These are phyloP conservation scores for Cyphomyrus discorhynchus DNA, from an alignment of 2,113 vertebrate genomes.

Conservation along the genomic window DNA sequence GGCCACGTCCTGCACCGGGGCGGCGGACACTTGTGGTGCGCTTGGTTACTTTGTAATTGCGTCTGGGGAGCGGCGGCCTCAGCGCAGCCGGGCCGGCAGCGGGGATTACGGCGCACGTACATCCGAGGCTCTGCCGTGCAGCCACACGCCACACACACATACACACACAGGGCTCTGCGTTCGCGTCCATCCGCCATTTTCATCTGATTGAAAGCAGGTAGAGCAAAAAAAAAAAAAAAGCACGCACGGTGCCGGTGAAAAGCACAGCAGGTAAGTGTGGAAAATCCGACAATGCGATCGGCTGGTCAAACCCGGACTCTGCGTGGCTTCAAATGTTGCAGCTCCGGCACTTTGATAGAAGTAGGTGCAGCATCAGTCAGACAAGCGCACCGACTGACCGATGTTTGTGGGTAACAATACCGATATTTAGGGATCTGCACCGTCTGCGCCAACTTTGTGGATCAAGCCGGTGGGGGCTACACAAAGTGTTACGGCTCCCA, in stretches of 20 bases:
- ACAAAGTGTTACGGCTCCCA: background rate
- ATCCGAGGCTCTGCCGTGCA: slow-evolving; percentile 37
- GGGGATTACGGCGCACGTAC: slow-evolving; percentile 26
- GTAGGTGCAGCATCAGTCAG: slow-evolving; percentile 34
- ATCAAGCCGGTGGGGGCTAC: background rate
- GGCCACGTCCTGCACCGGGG: no score
- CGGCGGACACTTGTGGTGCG: background rate
- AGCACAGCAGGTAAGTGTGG: slow-evolving; percentile 55
- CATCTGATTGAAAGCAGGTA: slow-evolving; percentile 56
- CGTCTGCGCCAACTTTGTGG: slow-evolving; percentile 13
- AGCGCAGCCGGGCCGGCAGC: slow-evolving; percentile 9
- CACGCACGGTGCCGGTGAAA: slow-evolving; percentile 35
- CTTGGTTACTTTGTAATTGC: background rate
- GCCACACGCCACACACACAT: slow-evolving; percentile 34
- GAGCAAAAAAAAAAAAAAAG: slow-evolving; percentile 34
- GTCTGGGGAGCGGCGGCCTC: background rate
- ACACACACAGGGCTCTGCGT: slow-evolving; percentile 39
- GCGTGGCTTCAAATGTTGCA: slow-evolving; percentile 12
- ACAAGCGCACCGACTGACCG: slow-evolving; percentile 19
- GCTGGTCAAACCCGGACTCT: slow-evolving; percentile 22
- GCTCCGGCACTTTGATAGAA: slow-evolving; percentile 32
- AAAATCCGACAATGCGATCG: slow-evolving; percentile 23
- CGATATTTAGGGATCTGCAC: background rate
- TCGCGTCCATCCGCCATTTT: slow-evolving; percentile 64
- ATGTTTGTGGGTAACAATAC: slow-evolving; percentile 17